Percentiles rank a stretch among this genome's conserved stretches.
Conservation (phyloP, 2,888 invertebrate genomes). For the Cheilosia impressa region DNA sequence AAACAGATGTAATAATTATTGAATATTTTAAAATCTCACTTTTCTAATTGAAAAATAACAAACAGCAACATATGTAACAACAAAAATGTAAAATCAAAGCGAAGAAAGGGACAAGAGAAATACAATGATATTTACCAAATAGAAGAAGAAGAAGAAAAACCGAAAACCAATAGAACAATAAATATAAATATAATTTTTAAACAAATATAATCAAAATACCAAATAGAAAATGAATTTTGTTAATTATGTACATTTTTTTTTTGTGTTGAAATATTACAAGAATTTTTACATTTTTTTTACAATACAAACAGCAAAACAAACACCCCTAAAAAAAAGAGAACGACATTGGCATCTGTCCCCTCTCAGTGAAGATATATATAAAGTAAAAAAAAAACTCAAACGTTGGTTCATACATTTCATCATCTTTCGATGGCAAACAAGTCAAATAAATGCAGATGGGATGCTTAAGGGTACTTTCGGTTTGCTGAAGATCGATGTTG, state of each 20-base stretch:
- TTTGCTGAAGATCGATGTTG: background rate
- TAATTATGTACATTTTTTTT: conserved; percentile 20
- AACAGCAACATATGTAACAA: conserved; percentile 20
- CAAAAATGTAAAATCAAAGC: conserved; percentile 17
- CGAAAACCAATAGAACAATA: conserved; percentile 70
- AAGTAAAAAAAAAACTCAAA: conserved; percentile 40
- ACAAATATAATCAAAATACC: conserved; percentile 73
- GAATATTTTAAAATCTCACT: conserved; percentile 74
- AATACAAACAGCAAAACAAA: conserved; percentile 27
- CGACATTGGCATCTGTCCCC: conserved; percentile 35
- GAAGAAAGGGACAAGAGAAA: conserved; percentile 48
- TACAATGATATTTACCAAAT: conserved; percentile 51
- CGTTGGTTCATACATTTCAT: conserved; percentile 73
- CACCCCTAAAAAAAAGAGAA: conserved; percentile 46
- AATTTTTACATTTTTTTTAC: conserved; percentile 26
- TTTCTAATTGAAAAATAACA: conserved; percentile 57
- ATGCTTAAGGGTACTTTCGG: conserved; percentile 9
- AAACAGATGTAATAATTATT: conserved; percentile 52
- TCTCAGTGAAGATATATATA: conserved; percentile 66
- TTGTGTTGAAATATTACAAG: conserved; percentile 37
- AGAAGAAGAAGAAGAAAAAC: conserved; percentile 53
- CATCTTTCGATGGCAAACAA: conserved; percentile 64
- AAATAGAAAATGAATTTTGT: conserved; percentile 67
- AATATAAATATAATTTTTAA: conserved; percentile 74
- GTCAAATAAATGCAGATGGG: conserved; percentile 53